Base-by-base conservation (phyloP, 1,140 invertebrate species). In the Listronotus bonariensis region DNA sequence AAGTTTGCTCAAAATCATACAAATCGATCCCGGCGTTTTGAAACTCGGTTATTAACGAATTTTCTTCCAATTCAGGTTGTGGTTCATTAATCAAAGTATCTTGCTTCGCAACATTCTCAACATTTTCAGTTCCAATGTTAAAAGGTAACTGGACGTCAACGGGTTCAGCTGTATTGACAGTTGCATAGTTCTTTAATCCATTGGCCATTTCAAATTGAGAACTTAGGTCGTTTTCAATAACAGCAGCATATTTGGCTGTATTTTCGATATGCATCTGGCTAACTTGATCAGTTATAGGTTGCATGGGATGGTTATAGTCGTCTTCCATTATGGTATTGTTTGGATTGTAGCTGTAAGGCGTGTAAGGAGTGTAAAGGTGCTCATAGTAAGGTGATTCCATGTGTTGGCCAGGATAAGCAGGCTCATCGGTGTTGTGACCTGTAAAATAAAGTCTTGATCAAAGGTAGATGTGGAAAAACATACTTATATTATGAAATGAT, bases 131-230 rank as follows among this genome's bases (percentile, higher is more conserved):
- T 5, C 77, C 77, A 17, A 78, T 73, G 52, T 78, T 78, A 55
- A 71, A 78, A 0, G 76, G 70, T 32, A 77, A 63, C 54, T 78
- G 76, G 1, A 73, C 72, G 0, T 70, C 67, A 36, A 77, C 68
- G 31, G 76, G 74, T 66, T 77, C 76, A 4, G 72, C 65, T 8
- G 76, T 78, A 60, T 74, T 76, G 14, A 78, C 72, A 10, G 77
- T 78, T 1, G 77, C 77, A 54, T 78, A 78, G 62, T 76, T 74
- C 57, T 78, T 78, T n/a, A 76, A 51, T n/a, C 68, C 65, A 53
- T 74, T 76, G 0, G 72, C 75, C 53, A 73, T 75, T 65, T 76
- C 75, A 49, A 72, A 76, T 46, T 71, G 53, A 6, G 53, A 57
- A 18, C 67, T 62, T 9, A 70, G 26, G 61, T 76, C 72, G 18